Evolutionary conservation across 2,113 vertebrate genomes (phyloP).

Genomic region (Kryptolebias marmoratus): DNA sequence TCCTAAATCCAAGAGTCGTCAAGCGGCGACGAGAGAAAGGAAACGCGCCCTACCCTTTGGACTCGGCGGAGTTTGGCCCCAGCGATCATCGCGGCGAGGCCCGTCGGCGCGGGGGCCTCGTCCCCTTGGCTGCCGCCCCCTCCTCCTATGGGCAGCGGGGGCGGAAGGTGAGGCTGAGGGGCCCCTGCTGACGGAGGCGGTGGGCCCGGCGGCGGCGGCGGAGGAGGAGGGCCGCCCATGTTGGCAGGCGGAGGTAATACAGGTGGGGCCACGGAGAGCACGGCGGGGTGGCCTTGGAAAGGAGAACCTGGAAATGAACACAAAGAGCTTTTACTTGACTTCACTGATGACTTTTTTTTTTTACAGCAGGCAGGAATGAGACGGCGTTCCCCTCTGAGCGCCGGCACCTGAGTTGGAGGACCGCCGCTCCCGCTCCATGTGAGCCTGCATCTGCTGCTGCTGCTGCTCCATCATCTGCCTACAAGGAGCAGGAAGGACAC

Average conservation of each 20-base stretch:
- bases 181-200: constrained; percentile 85
- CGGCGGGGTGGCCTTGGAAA: constrained; percentile 89
- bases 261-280: constrained; percentile 80
- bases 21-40: background rate
- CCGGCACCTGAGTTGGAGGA: constrained; percentile 91
- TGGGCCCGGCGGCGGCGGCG: constrained; percentile 88
- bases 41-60: constrained; percentile 85
- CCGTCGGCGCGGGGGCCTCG: constrained; percentile 82
- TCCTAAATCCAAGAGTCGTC: no score
- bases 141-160: constrained; percentile 83
- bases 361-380: no score
- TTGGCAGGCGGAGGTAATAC: constrained; percentile 75
- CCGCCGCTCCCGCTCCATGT: constrained; percentile 94
- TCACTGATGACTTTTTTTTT: no score
- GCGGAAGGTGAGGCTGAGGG: constrained; percentile 85
- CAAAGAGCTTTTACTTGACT: background rate
- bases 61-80: constrained; percentile 97
- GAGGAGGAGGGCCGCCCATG: constrained; percentile 87
- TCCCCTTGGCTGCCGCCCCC: constrained; percentile 76
- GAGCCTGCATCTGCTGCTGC: constrained; percentile 84
- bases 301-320: constrained; percentile 82
- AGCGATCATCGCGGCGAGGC: constrained; percentile 94
- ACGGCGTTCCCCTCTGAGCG: fast-evolving
- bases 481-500: constrained; percentile 44
- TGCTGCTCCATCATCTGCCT: constrained; percentile 94